These are phyloP conservation scores for Sebastiscus tertius DNA, from an alignment of 2,797 vertebrate species.

Conservation along the genomic window DNA sequence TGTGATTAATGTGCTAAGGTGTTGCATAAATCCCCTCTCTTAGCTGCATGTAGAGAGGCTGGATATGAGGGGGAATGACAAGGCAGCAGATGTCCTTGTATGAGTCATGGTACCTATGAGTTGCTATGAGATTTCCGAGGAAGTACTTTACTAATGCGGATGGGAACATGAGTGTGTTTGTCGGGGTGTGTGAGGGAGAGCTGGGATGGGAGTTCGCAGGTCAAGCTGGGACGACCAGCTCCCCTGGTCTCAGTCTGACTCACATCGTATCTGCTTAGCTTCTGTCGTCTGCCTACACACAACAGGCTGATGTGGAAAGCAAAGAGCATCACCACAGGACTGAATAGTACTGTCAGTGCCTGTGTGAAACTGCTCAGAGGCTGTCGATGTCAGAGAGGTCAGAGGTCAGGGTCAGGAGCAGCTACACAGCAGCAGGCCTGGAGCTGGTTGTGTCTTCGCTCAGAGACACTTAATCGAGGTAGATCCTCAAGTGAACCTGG, in stretches of 20 bases:
- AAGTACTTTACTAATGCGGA: conserved; percentile 5
- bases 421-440: neutral
- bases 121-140: conserved; percentile 22
- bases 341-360: neutral
- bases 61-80: neutral
- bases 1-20: neutral
- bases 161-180: conserved; percentile 17
- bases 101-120: conserved; percentile 41
- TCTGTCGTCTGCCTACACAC: conserved; percentile 22
- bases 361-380: conserved; percentile 5
- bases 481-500: neutral
- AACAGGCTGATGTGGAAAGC: conserved; percentile 20
- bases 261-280: conserved; percentile 11
- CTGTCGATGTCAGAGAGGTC: conserved; percentile 11
- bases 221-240: conserved; percentile 32
- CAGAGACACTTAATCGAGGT: neutral
- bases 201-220: conserved; percentile 28
- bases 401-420: conserved; percentile 25
- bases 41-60: neutral
- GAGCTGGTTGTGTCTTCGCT: neutral
- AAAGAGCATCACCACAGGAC: neutral
- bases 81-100: conserved; percentile 37
- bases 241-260: conserved; percentile 25
- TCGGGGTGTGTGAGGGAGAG: conserved; percentile 2
- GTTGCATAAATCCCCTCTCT: neutral